Base-by-base conservation (phyloP, 1,140 invertebrate species). In the Lysiphlebus fabarum region DNA sequence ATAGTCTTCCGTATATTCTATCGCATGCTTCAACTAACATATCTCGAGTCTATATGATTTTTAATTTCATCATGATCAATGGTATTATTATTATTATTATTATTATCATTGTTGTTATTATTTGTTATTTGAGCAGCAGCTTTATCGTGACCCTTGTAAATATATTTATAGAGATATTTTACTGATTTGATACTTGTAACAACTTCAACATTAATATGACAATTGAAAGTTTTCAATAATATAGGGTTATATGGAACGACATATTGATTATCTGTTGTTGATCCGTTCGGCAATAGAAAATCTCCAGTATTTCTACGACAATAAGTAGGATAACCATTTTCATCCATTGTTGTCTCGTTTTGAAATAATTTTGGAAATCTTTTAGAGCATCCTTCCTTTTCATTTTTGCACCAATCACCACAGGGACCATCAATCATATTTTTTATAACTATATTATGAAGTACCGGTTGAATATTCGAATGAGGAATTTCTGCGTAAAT, bases 341-440 rank as follows among this genome's bases (percentile, higher is more conserved):
- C 65, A 17, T 64, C 65, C 14, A 67, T 69, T 40, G 64, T 58
- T 12, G 73, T 74, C 41, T 68, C 65, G 10, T 50, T 43, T 10
- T 63, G 17, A 53, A 77, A 71, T n/a, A 7, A 41, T 62, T 62
- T 62, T 26, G 74, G 77, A 65, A 64, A 80, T 26, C 58, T 54
- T 63, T 78, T 79, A 1, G 47, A 11, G 26, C 56, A 58, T 34
- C 11, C 14, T 17, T 14, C 47, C 14, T 36, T 43, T 12, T 48
- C 9, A 43, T 45, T 47, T 48, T 48, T 33, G 40, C 66, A 70
- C 58, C 53, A 58, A 53, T 42, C 26, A 50, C 76, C 67, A 66
- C 71, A 74, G 49, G 72, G n/a, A n/a, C n/a, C 68, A 63, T 74
- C 70, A 49, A 65, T 65, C 63, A 65, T 66, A 45, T 62, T 65